Base-by-base conservation (phyloP, 2,888 invertebrate species). In the Tanypteryx hageni region DNA sequence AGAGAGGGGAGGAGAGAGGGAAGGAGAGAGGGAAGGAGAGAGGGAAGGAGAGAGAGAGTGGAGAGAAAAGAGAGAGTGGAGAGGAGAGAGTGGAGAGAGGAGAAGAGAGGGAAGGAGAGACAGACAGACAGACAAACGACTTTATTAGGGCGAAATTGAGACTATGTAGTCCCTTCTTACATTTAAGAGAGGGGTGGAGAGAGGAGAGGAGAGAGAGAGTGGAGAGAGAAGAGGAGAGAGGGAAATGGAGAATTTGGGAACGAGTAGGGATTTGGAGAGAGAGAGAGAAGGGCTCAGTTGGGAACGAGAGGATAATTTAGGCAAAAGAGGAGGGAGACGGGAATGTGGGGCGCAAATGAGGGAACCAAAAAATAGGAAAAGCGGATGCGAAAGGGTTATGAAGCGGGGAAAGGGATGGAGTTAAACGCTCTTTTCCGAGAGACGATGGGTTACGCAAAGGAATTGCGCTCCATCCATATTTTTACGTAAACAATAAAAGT, bases 401-500 rank as follows among this genome's bases (percentile, higher is more conserved):
- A 83, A 83, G 57, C n/a, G 9, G 22, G 57, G 83, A 11, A 44
- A 57, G 57, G n/a, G 57, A 83, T 83, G 83, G 57, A 83, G 57
- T 44, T 44, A 57, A 57, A 83, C 18, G 83, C 56, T 57, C 11
- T 57, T 83, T 83, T 83, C 56, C 11, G 16, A 83, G n/a, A 31
- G 83, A 57, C n/a, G 83, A 83, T 18, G 83, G 56, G 57, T 83
- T 83, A 83, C 83, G 83, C 83, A 57, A 83, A 83, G 83, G 83
- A 83, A 83, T 83, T 83, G 83, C 83, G 57, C 18, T n/a, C 83
- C 83, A 44, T 44, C 7, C n/a, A 57, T 83, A 16, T 18, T 56
- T 57, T 57, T 83, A 56, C 57, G 57, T 57, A 83, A 83, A 83
- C 83, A 83, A 83, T 83, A 83, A 56, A 83, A 56, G 83, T 9